A percentile compares a stretch with the other conserved stretches of the same genome.
Evolutionary conservation across 2,888 invertebrate genomes (phyloP).

Genomic region (Pristionchus mayeri): DNA sequence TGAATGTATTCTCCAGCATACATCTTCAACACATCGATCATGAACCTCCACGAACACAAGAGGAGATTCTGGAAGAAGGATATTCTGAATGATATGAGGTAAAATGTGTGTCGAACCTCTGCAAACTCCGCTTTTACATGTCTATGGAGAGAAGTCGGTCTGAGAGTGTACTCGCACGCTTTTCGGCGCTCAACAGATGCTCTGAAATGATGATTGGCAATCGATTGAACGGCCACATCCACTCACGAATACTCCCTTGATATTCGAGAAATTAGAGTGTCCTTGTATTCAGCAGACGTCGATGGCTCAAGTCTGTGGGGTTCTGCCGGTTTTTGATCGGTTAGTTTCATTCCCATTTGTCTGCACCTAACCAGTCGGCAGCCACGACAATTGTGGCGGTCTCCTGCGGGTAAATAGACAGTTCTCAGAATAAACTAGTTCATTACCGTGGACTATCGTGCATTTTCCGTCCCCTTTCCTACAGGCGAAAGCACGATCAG

Average conservation of each 20-base stretch:
- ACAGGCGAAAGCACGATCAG: neutral
- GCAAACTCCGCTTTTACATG: neutral
- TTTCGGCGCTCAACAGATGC: constrained; percentile 1
- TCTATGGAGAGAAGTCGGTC: neutral
- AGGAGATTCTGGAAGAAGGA: neutral
- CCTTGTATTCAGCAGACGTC: neutral
- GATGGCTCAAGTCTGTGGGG: neutral
- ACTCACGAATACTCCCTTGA: neutral
- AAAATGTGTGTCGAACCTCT: neutral
- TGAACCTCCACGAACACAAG: neutral
- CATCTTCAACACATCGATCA: neutral
- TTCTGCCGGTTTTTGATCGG: neutral
- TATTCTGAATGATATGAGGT: neutral
- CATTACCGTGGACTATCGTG: neutral
- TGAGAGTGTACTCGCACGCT: neutral
- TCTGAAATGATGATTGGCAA: neutral
- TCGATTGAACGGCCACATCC: no score
- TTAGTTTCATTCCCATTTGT: neutral
- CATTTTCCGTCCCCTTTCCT: constrained; percentile 24
- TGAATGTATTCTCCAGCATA: neutral
- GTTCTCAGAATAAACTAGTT: no score
- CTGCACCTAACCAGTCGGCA: constrained; percentile 11
- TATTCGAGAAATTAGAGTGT: neutral
- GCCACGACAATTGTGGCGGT: neutral
- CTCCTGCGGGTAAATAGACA: no score